Evolutionary conservation across 2,888 invertebrate genomes (phyloP).

Genomic region (Ormyrus thymus): DNA sequence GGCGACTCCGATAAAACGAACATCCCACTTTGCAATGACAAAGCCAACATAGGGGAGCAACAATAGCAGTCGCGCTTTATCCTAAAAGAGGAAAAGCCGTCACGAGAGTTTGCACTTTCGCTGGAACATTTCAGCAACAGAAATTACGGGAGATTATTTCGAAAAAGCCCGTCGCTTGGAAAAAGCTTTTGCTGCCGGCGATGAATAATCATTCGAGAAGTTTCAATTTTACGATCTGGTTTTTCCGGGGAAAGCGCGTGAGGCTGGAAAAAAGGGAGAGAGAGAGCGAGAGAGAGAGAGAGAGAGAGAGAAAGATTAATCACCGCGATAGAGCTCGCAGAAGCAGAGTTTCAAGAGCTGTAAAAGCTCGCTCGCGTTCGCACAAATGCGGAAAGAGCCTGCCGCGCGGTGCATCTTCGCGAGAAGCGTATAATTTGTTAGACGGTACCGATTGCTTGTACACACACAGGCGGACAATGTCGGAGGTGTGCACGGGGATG

Average conservation of each 20-base stretch:
- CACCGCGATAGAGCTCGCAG: constrained; percentile 35
- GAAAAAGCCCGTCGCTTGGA: not conserved
- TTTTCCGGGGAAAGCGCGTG: constrained; percentile 26
- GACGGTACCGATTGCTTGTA: constrained; percentile 33
- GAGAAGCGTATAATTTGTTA: constrained; percentile 47
- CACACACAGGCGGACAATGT: not conserved
- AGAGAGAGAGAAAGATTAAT: constrained; percentile 45
- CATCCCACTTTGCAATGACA: not conserved
- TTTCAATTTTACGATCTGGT: constrained; percentile 49
- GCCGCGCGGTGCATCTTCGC: not conserved
- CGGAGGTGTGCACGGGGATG: constrained; percentile 51
- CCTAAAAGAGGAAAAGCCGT: no score
- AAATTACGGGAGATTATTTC: not conserved
- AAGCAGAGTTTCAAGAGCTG: constrained; percentile 42
- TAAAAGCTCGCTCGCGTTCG: constrained; percentile 49
- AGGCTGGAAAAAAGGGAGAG: not conserved
- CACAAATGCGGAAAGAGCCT: constrained; percentile 53
- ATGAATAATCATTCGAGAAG: constrained; percentile 44
- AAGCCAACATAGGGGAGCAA: not conserved
- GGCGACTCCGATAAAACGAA: not conserved
- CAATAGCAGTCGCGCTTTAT: not conserved
- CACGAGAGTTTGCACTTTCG: no score
- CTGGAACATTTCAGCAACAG: no score
- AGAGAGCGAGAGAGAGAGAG: constrained; percentile 39
- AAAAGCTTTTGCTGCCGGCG: constrained; percentile 4